Percentiles rank a stretch among this genome's conserved stretches.
These are phyloP conservation scores for Clarias fuscus DNA, from an alignment of 2,797 vertebrate genomes.

Conservation along the genomic window DNA sequence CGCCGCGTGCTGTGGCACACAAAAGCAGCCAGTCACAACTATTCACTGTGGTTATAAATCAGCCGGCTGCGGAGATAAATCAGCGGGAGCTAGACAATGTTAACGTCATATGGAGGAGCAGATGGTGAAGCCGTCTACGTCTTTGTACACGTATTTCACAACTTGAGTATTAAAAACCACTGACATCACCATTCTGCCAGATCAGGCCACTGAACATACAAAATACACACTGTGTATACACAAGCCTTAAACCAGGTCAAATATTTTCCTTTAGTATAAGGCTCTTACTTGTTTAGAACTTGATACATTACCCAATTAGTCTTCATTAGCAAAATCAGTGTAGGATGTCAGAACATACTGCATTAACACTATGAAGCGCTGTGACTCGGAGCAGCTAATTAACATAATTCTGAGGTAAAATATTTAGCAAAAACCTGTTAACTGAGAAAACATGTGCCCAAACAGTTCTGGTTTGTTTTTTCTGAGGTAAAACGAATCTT, in stretches of 20 bases:
- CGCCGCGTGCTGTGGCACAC: constrained; percentile 62
- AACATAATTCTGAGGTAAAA: constrained; percentile 4
- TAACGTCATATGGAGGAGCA: constrained; percentile 57
- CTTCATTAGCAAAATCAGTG: not conserved
- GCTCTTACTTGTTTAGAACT: constrained; percentile 5
- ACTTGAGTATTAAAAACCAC: constrained; percentile 42
- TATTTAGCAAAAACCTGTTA: not conserved
- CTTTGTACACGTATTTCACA: constrained; percentile 52
- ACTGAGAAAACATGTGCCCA: not conserved
- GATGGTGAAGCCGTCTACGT: constrained; percentile 42
- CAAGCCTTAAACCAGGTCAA: not conserved
- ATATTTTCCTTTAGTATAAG: not conserved
- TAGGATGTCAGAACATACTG: not conserved
- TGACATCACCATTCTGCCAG: constrained; percentile 36
- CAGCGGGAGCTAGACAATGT: constrained; percentile 48
- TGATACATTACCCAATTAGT: not conserved
- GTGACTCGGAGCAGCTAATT: not conserved
- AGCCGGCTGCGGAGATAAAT: constrained; percentile 48
- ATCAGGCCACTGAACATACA: not conserved
- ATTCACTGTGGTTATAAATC: constrained; percentile 57
- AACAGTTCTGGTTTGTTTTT: not conserved
- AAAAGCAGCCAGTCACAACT: constrained; percentile 63
- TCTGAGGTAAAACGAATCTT: not conserved
- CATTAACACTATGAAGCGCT: not conserved
- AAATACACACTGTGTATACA: not conserved